These are phyloP conservation scores for Drosophila pruinosa DNA, from an alignment of 1,140 invertebrate genomes.

Conservation along the genomic window DNA sequence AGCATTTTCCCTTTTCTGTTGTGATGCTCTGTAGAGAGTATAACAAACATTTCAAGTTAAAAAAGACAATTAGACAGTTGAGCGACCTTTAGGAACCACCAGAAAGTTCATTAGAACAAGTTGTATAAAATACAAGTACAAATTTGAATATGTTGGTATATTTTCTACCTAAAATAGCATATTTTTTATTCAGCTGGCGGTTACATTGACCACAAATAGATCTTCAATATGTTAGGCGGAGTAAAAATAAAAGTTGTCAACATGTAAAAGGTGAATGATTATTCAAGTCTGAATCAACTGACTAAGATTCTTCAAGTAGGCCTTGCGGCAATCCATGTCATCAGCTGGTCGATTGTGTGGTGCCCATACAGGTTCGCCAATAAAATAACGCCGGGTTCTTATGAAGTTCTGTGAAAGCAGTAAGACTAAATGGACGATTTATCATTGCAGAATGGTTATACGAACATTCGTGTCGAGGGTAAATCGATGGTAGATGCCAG, in stretches of 20 bases:
- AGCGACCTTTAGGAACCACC: too few species aligned
- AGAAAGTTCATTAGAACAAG: too few species aligned
- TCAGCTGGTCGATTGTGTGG: conserved; percentile 95
- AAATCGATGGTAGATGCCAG: conserved; percentile 99
- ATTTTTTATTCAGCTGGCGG: neutral
- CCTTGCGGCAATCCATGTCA: conserved; percentile 90
- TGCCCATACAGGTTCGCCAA: conserved; percentile 96
- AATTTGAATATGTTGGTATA: neutral
- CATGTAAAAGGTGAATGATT: neutral
- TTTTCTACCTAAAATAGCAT: neutral
- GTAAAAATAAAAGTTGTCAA: neutral
- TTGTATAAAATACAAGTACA: too few species aligned
- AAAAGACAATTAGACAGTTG: too few species aligned
- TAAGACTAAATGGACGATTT: neutral
- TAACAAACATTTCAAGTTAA: too few species aligned
- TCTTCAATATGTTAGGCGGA: neutral
- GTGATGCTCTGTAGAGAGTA: too few species aligned
- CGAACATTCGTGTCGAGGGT: conserved; percentile 93
- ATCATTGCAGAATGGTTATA: conserved; percentile 63
- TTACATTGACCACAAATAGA: neutral
- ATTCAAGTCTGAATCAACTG: conserved; percentile 52
- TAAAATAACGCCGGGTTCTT: conserved; percentile 92
- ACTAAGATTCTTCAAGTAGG: conserved; percentile 87
- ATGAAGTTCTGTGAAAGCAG: conserved; percentile 90
- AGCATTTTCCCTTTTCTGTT: too few species aligned